A percentile compares a stretch with the other conserved stretches of the same genome.
These are phyloP conservation scores for Cheilosia urbana DNA, from an alignment of 2,888 invertebrate genomes.

Conservation along the genomic window DNA sequence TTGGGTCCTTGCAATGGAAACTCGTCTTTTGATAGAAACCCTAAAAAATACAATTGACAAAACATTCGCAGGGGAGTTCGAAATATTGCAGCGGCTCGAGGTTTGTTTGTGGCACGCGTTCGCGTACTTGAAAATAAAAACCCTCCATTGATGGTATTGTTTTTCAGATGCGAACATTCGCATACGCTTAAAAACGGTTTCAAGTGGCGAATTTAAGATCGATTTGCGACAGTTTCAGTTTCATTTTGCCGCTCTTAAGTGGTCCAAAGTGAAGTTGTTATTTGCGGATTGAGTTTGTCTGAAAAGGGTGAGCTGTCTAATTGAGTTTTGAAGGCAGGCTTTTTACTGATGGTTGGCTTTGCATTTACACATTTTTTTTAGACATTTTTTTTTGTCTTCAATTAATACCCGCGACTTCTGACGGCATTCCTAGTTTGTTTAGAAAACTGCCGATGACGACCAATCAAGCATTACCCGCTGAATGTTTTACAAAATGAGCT, in stretches of 20 bases:
- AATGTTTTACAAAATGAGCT: too few species aligned
- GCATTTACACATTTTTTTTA: background rate
- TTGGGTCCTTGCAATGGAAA: conserved; percentile 33
- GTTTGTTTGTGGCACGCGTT: conserved; percentile 60
- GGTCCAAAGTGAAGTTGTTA: conserved; percentile 61
- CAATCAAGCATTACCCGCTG: too few species aligned
- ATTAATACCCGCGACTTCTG: background rate
- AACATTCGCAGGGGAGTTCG: conserved; percentile 63
- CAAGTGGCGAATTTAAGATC: conserved; percentile 82
- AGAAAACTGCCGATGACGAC: too few species aligned
- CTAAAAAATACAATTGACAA: conserved; percentile 59
- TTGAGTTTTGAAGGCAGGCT: conserved; percentile 66
- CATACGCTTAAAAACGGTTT: conserved; percentile 60
- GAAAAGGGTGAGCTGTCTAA: conserved; percentile 66
- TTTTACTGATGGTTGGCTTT: conserved; percentile 7
- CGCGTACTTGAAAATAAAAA: conserved; percentile 43
- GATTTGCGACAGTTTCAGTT: conserved; percentile 80
- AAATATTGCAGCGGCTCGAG: conserved; percentile 17
- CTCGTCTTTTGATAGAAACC: conserved; percentile 14
- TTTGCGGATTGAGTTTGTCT: conserved; percentile 34
- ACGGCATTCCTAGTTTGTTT: too few species aligned
- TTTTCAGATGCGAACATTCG: conserved; percentile 28
- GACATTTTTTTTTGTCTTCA: background rate
- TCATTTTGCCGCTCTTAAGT: conserved; percentile 69
- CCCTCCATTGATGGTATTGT: conserved; percentile 57